Base-by-base conservation (phyloP, 64 coral and sea anemone genomes). In the Anthopleura sola region DNA sequence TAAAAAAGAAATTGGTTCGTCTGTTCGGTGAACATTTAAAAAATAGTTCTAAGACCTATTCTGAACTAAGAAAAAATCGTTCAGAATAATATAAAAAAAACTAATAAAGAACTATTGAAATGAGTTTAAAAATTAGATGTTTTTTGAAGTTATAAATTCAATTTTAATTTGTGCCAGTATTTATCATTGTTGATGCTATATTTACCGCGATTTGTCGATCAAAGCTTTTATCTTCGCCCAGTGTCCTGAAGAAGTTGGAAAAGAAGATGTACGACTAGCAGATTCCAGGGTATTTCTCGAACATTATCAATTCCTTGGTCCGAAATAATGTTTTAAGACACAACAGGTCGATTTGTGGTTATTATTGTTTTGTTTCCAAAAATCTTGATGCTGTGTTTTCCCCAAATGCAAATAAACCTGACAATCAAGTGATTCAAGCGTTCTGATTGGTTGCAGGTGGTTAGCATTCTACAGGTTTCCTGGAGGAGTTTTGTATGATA, bases 361-460 rank as follows among this genome's bases (percentile, higher is more conserved):
- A 32, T 71, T 34, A 71, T 34, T 71, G 10, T 71, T 12, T 71
- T 34, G 12, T 20, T 79, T 46, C 5, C 24, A 44, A 79, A 79
- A 46, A 79, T 34, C 29, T 71, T 16, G 14, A 71, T 32, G 44
- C 76, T 79, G 76, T 48, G 76, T 79, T 79, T 79, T 79, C 36
- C 76, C 66, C 44, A 48, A 44, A 79, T 79, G 76, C 76, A 79
- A 79, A 79, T 79, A 11, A 79, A 53, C 51, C 51, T 83, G 82
- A 83, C 82, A 83, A 60, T 83, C 82, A 83, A 23, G 21, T 56
- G 50, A 32, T 32, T 24, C 17, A 19, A 49, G 82, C n/a, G 16
- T 5, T 56, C 55, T 60, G 48, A 83, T 83, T 83, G 82, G 82
- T 55, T 83, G 82, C 82, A 83, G 82, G 82, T 83, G 82, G 50